Evolutionary conservation across 2,888 invertebrate genomes (phyloP).

Genomic region (Parapristionchus giblindavisi): DNA sequence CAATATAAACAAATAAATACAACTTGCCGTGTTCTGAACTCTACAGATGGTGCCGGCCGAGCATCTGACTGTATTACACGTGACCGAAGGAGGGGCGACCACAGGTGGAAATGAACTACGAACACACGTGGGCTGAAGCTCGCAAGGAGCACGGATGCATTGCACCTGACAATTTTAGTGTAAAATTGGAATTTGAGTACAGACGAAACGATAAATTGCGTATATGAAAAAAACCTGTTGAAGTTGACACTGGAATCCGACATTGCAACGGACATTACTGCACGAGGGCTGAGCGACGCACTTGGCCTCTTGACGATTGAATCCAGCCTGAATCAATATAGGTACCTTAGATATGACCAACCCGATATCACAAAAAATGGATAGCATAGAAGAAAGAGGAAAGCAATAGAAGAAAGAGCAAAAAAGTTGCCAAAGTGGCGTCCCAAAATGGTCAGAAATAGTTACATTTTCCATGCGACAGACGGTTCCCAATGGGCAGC

Average conservation of each 20-base stretch:
- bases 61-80: neutral
- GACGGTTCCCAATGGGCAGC: neutral
- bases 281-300: neutral
- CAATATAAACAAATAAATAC: neutral
- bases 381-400: neutral
- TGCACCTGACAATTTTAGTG: too few relatives aligned
- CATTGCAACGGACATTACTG: neutral
- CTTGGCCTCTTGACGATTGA: too few relatives aligned
- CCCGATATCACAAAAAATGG: neutral
- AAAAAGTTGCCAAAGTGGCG: neutral
- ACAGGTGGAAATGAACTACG: neutral
- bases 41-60: neutral
- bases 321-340: too few relatives aligned
- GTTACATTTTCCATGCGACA: slow-evolving; percentile 10
- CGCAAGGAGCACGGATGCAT: neutral
- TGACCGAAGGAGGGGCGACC: neutral
- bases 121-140: neutral
- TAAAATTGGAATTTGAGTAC: too few relatives aligned
- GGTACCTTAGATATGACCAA: neutral
- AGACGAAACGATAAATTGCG: too few relatives aligned
- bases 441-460: neutral
- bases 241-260: slow-evolving; percentile 4
- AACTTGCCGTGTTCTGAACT: neutral
- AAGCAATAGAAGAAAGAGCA: neutral
- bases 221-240: neutral